Base-by-base conservation (phyloP, 2,888 invertebrate species). In the Cylloceria caligata region DNA sequence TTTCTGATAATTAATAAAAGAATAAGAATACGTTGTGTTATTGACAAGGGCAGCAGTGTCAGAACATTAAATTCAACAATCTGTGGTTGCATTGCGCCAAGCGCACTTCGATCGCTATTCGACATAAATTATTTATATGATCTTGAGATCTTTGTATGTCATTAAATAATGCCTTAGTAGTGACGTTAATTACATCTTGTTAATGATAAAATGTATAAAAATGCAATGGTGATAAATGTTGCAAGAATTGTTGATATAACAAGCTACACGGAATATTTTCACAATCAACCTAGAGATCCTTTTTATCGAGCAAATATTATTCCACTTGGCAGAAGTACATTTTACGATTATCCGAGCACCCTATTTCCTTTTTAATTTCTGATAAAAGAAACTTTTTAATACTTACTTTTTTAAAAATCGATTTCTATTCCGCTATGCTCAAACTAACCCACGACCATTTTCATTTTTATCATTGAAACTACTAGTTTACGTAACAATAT, bases 81-180 rank as follows among this genome's bases (percentile, higher is more conserved):
- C 68, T 7, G 42, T 42, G 4, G 19, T 34, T 21, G 62, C 64
- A 74, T 68, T 55, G 55, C 68, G 45, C 74, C 24, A 30, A 16
- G 19, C 64, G 77, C 64, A 77, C 73, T 81, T 81, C 67, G 81
- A 81, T 81, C 81, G 64, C 16, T 76, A 81, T 78, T 77, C 69
- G 69, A 36, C 13, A 81, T 81, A 65, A 73, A 81, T 81, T 69
- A 81, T 81, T 81, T 73, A 81, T 81, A 39, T 65, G 77, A 52
- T 73, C 78, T 74, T 73, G 65, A 55, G 73, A 78, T 81, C 65
- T 77, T 62, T 81, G 57, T 71, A 42, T 49, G 39, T 65, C 47
- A 72, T 76, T 81, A 36, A 81, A 81, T 74, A 69, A 78, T 49
- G 62, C 69, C 47, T 24, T 34, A 65, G 55, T 64, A 67, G 52